Percentiles rank a stretch among this genome's conserved stretches.
Evolutionary conservation across 1,140 invertebrate species (phyloP).

Genomic region (Scaptomyza pallida): DNA sequence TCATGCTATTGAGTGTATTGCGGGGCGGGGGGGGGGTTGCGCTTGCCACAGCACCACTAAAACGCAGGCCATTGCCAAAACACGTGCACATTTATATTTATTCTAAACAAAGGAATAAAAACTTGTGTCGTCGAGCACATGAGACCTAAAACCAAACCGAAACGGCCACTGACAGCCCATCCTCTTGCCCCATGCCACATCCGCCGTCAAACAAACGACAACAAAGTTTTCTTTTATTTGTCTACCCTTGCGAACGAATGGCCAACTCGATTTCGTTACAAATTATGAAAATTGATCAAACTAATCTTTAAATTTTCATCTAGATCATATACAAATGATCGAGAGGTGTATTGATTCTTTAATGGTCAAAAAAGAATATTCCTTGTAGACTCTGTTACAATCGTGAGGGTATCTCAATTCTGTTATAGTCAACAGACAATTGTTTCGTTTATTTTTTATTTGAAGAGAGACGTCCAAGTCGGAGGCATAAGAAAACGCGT

Average conservation of each 20-base stretch:
- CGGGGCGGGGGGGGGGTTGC: not conserved
- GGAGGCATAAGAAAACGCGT: conserved; percentile 25
- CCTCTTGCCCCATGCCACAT: too few species aligned
- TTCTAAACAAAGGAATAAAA: conserved; percentile 83
- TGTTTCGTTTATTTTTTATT: conserved; percentile 36
- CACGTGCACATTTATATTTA: conserved; percentile 77
- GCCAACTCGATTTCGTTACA: too few species aligned
- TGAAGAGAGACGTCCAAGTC: conserved; percentile 22
- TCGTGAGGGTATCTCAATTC: too few species aligned
- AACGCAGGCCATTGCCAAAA: conserved; percentile 47
- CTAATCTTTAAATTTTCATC: too few species aligned
- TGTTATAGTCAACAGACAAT: too few species aligned
- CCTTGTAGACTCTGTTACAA: too few species aligned
- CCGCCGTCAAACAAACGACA: not conserved
- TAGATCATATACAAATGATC: too few species aligned
- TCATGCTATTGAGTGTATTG: not conserved
- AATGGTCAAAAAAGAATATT: too few species aligned
- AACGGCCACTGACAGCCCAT: too few species aligned
- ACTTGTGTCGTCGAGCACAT: conserved; percentile 74
- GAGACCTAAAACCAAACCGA: conserved; percentile 41
- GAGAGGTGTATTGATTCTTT: too few species aligned
- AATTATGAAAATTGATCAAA: too few species aligned
- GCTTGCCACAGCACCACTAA: conserved; percentile 53
- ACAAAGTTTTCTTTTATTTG: not conserved
- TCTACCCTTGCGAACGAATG: not conserved